Evolutionary conservation across 2,888 invertebrate species (phyloP), one percentile per base, ranked within the genome.

Genomic region (Galeopsomyia nigrocyanea): DNA sequence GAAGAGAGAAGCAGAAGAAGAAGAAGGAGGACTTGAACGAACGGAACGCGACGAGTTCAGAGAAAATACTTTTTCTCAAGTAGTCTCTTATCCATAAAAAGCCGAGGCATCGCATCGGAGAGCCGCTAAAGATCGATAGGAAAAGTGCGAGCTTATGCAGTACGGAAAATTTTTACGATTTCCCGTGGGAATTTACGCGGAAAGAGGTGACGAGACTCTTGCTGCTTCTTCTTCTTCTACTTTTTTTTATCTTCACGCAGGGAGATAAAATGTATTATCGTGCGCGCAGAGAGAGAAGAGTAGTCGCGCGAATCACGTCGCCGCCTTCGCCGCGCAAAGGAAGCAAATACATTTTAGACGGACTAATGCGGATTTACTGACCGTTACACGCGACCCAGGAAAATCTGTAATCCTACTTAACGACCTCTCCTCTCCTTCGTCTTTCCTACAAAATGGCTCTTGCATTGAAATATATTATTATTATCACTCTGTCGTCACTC

Each of bases 341-440:
- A 67, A 50, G 62, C 62, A 71, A 58, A 58, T 68, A 58, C 63
- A 68, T 72, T 68, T 39, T 63, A 26, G 67, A 21, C 17, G 22
- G 49, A 31, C 68, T 73, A 73, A 73, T 65, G 50, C n/a, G 60
- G 68, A 73, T 73, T 73, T 73, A 73, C 60, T 63, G 71, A 67
- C 71, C 62, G 51, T 62, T 62, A 55, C 66, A 56, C 53, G 46
- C 65, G 56, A 19, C 3, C n/a, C 21, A 26, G 58, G 58, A 63
- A 58, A 72, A 68, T 63, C 63, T 55, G 39, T 67, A 57, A 71
- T 71, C 62, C 67, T 39, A 50, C 49, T 66, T 67, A 71, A 62
- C 56, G 66, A 60, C 58, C 22, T 19, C 53, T n/a, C 26, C 70
- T 16, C 13, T 39, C 10, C 13, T 13, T 39, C 39, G 39, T 39